A percentile compares a stretch with the other conserved stretches of the same genome.
Evolutionary conservation across 2,888 invertebrate genomes (phyloP).

Genomic region (Willowsia nigromaculata): DNA sequence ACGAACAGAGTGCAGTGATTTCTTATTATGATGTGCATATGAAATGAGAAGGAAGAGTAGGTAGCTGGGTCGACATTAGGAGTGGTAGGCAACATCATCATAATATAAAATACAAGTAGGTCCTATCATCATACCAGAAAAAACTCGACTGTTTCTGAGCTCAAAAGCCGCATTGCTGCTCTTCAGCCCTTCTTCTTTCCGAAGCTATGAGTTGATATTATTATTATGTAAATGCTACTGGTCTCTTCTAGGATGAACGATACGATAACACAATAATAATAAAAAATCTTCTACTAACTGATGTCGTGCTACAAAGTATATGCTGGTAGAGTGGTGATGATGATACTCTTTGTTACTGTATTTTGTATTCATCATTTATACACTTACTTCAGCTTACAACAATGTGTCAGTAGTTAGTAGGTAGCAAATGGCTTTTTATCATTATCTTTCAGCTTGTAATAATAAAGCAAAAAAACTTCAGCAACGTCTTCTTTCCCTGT

Average conservation of each 20-base stretch:
- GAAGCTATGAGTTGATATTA: background rate
- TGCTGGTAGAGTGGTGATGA: background rate
- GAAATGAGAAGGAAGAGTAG: background rate
- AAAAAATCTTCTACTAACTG: background rate
- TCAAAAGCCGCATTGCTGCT: constrained; percentile 30
- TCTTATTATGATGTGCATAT: background rate
- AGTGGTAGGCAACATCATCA: background rate
- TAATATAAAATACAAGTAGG: too few species aligned
- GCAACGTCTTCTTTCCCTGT: background rate
- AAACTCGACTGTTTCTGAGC: background rate
- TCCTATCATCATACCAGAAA: background rate
- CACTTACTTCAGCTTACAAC: background rate
- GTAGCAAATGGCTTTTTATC: constrained; percentile 13
- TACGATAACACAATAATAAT: background rate
- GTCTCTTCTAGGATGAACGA: background rate
- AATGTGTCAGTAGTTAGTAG: constrained; percentile 15
- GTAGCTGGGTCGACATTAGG: too few species aligned
- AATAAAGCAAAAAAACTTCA: background rate
- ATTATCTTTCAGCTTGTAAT: background rate
- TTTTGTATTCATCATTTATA: background rate
- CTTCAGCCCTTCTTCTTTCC: background rate
- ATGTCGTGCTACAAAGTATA: background rate
- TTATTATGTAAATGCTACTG: constrained; percentile 32
- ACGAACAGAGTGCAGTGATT: background rate
- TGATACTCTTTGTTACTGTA: background rate